Conservation (phyloP, 2,888 invertebrate species). For the Aleiodes alternator region DNA sequence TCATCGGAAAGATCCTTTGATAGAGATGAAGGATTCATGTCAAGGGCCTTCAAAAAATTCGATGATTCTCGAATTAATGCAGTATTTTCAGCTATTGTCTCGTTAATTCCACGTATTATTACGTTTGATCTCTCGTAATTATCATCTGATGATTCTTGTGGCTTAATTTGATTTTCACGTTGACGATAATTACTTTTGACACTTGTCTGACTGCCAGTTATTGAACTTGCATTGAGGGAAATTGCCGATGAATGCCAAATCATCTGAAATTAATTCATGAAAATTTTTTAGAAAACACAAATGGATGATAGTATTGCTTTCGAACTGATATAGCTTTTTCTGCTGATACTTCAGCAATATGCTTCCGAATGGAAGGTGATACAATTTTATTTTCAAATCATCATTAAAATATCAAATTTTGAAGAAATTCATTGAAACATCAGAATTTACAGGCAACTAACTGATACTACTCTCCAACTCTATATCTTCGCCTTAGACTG, state of each 20-base stretch:
- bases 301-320: no score
- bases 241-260: background rate
- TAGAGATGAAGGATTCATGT: slow-evolving; percentile 61
- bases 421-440: no score
- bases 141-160: slow-evolving; percentile 10
- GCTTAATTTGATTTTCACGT: background rate
- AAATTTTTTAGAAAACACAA: no score
- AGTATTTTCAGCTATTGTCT: slow-evolving; percentile 64
- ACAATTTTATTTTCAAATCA: no score
- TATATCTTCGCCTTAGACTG: no score
- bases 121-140: slow-evolving; percentile 51
- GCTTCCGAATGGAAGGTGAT: no score
- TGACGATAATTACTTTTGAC: slow-evolving; percentile 12
- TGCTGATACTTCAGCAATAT: no score
- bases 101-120: slow-evolving; percentile 61
- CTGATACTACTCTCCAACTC: no score
- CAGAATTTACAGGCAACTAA: no score
- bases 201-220: slow-evolving; percentile 8
- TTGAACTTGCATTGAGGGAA: slow-evolving; percentile 28
- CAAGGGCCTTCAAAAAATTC: slow-evolving; percentile 60
- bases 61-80: slow-evolving; percentile 60
- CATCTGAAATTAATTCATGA: slow-evolving; percentile 3
- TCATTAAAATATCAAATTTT: no score
- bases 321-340: no score
- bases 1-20: slow-evolving; percentile 62